phyloP scores from a whole-genome alignment of 2,113 vertebrate species.

The Megaceryle maxima region DNA sequence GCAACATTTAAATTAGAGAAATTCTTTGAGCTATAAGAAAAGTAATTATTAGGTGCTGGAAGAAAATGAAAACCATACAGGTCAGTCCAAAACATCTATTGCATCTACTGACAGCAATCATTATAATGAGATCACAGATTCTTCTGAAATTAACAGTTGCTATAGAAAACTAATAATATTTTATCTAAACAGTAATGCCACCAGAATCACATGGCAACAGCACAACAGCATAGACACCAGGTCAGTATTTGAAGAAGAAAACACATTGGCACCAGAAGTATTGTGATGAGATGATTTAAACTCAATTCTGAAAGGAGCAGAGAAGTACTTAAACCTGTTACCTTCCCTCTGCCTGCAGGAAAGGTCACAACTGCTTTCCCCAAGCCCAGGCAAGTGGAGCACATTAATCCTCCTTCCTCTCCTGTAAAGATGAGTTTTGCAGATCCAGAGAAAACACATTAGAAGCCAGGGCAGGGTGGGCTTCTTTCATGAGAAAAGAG shows the following conservation, averaged over 20 bases:
- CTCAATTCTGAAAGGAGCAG: neutral
- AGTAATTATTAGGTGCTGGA: neutral
- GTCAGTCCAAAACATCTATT: neutral
- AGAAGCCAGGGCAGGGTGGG: neutral
- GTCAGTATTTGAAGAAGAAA: neutral
- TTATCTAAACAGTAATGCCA: neutral
- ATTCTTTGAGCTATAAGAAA: neutral
- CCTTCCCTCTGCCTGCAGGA: neutral
- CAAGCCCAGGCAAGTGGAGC: neutral
- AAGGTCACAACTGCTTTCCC: neutral
- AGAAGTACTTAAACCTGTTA: neutral
- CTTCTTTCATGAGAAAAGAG: neutral
- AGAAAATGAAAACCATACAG: neutral
- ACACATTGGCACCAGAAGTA: neutral
- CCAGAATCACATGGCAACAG: conserved; percentile 26
- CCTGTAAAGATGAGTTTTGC: neutral
- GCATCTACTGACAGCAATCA: neutral
- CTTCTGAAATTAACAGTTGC: neutral
- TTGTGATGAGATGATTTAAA: neutral
- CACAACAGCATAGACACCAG: neutral
- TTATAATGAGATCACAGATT: neutral
- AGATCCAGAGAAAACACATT: neutral
- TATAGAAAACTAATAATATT: conserved; percentile 10
- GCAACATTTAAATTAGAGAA: neutral
- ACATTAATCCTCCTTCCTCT: neutral